Base-by-base conservation (phyloP, 2,888 invertebrate genomes). In the Lasioglossum vierecki region DNA sequence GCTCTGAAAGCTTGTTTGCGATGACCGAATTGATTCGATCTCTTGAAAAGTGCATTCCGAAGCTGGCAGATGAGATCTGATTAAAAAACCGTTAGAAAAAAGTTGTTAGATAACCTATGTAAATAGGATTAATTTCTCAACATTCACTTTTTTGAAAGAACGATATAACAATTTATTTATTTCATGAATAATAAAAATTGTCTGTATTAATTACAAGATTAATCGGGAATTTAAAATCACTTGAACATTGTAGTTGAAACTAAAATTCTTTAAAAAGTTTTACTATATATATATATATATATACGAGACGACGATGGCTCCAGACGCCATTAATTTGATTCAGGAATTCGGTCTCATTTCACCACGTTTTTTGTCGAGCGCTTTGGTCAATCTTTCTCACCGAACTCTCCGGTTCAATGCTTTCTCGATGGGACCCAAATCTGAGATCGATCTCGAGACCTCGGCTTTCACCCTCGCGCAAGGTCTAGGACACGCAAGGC, bases 391-490 rank as follows among this genome's bases (percentile, higher is more conserved):
- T 57, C 39, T n/a, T 39, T 57, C 2, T 26, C 13, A 1, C 9
- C 26, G 8, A 8, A 15, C 44, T 18, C 26, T 15, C 5, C 8
- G 46, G 46, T 22, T 57, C 72, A 66, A 66, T 71, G 57, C 22
- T 76, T 57, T 81, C 76, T 71, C 75, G 66, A 86, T 76, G 82
- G 75, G 63, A 80, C 77, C 75, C 76, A 80, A 87, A 90, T 89
- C 82, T 68, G 63, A 44, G 66, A 79, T 44, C 74, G 80, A 85
- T 89, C 84, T 82, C 83, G 35, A 35, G 82, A 88, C 91, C 92
- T 91, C 89, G 88, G 93, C 93, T 93, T 93, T 93, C 93, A 93
- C 93, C 91, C 89, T 93, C 92, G 85, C 72, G 80, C 92, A 93
- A 93, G 93, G 93, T 93, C 93, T 93, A 92, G 92, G 92, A 90